These are phyloP conservation scores for Caenorhabditis afra DNA, from an alignment of 2,888 invertebrate species.

Conservation along the genomic window DNA sequence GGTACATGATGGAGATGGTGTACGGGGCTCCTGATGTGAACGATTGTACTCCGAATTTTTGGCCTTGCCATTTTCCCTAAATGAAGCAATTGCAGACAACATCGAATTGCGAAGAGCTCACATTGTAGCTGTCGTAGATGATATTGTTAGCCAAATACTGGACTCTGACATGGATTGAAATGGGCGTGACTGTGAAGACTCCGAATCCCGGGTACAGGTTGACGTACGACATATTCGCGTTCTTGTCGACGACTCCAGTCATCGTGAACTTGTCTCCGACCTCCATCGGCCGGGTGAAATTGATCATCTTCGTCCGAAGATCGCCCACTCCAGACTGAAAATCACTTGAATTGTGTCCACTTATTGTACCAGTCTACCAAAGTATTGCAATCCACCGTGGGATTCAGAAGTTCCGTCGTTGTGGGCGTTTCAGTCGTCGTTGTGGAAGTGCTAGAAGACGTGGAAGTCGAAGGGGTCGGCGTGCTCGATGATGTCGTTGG, in stretches of 20 bases:
- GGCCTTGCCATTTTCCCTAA: too few species aligned
- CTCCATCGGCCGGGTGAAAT: constrained; percentile 16
- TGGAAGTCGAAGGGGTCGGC: neutral
- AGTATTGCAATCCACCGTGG: constrained; percentile 13
- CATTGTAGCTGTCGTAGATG: neutral
- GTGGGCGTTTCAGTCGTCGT: constrained; percentile 15
- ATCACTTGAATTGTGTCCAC: too few species aligned
- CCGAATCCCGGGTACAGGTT: too few species aligned
- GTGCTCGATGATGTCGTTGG: neutral
- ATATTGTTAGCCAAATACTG: too few species aligned
- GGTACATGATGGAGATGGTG: too few species aligned
- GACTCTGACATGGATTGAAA: too few species aligned
- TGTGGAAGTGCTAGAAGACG: neutral
- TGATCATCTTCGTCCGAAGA: constrained; percentile 13
- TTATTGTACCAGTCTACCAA: constrained; percentile 16
- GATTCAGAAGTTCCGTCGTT: neutral
- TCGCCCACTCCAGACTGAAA: constrained; percentile 22
- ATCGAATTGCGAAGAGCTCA: too few species aligned
- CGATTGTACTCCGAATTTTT: too few species aligned
- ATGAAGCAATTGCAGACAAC: too few species aligned
- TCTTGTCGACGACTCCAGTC: constrained; percentile 1
- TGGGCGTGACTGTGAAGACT: too few species aligned
- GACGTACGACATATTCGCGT: too few species aligned
- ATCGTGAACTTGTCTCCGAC: constrained; percentile 31
- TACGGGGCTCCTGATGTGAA: too few species aligned